phyloP scores from a whole-genome alignment of 2,113 vertebrate genomes.

The Platycercus adscitus region DNA sequence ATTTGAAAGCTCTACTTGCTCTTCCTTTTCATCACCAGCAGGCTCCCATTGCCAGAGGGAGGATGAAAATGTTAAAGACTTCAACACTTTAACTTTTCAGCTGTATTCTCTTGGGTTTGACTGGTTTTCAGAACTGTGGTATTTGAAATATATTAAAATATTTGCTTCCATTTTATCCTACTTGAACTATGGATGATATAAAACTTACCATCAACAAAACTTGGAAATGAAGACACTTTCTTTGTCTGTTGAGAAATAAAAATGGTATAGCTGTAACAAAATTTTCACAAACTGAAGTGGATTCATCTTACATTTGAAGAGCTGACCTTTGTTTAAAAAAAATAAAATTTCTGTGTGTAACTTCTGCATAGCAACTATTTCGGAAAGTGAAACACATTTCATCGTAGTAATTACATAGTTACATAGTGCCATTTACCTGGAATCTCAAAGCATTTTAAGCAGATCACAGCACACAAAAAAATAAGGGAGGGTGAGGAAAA shows the following conservation, averaged over 20 bases:
- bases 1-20: neutral
- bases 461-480: neutral
- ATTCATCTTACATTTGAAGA: neutral
- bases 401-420: neutral
- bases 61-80: neutral
- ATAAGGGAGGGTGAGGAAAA: neutral
- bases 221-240: slow-evolving; percentile 94
- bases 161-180: neutral
- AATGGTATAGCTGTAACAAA: slow-evolving; percentile 9
- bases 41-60: neutral
- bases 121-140: neutral
- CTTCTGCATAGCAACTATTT: neutral
- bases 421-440: neutral
- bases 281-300: neutral
- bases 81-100: neutral
- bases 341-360: neutral
- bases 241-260: slow-evolving; percentile 85
- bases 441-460: neutral
- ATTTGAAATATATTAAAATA: neutral
- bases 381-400: neutral
- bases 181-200: neutral
- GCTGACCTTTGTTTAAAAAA: neutral
- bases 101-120: neutral
- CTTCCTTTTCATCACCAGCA: neutral
- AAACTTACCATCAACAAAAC: slow-evolving; percentile 96